Evolutionary conservation across 2,113 vertebrate species (phyloP).

Genomic region (Platysternon megacephalum): DNA sequence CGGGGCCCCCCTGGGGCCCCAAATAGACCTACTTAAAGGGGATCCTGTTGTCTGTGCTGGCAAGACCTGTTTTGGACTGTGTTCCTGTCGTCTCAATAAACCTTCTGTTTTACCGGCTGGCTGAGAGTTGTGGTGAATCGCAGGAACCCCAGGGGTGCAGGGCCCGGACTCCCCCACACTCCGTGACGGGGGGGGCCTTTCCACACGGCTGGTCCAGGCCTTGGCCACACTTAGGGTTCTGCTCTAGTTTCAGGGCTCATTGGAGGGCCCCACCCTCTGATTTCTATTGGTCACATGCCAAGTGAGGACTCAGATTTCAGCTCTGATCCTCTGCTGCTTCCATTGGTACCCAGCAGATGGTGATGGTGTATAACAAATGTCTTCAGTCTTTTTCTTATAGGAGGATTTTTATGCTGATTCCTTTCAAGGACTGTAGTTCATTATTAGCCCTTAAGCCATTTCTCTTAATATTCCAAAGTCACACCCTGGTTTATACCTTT

Average conservation of each 20-base stretch:
- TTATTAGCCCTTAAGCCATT: not conserved
- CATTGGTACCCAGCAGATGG: not conserved
- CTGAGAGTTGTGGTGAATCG: no score
- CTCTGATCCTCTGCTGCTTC: not conserved
- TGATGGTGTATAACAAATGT: not conserved
- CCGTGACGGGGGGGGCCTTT: not conserved
- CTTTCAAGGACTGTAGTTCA: not conserved
- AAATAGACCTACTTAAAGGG: no score
- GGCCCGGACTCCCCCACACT: no score
- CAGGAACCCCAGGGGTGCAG: no score
- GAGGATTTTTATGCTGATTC: not conserved
- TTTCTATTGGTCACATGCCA: not conserved
- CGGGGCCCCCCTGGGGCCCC: no score
- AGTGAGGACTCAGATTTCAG: not conserved
- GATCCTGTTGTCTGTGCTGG: no score
- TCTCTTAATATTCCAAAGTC: not conserved
- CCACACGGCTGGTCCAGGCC: not conserved
- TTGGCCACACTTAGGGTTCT: not conserved
- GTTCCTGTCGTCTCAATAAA: no score
- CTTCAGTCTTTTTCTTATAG: not conserved
- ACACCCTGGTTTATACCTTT: not conserved
- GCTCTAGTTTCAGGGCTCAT: no score
- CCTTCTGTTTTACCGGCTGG: no score
- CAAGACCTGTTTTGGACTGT: no score
- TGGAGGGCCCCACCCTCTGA: not conserved